Evolutionary conservation across 2,797 vertebrate species (phyloP).

Genomic region (Sphenopsis melanotis): DNA sequence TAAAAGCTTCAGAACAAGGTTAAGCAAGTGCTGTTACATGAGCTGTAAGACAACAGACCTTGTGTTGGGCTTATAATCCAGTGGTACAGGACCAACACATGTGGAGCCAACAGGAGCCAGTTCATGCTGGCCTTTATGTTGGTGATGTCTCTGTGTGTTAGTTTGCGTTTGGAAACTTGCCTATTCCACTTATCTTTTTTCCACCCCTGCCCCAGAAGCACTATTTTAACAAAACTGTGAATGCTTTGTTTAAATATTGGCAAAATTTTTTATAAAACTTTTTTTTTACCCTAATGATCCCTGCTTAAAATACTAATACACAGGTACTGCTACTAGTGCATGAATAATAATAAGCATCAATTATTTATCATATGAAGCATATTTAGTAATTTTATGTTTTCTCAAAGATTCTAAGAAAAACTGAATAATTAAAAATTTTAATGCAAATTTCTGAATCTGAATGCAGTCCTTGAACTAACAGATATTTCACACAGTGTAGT

Average conservation of each 20-base stretch:
- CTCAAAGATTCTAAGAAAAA: not conserved
- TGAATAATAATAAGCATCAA: not conserved
- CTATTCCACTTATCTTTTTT: not conserved
- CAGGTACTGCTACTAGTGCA: not conserved
- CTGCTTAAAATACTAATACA: not conserved
- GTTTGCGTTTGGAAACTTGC: not conserved
- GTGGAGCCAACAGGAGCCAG: not conserved
- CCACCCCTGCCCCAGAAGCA: not conserved
- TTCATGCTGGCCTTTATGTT: not conserved
- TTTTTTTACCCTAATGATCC: not conserved
- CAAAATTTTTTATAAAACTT: rapidly evolving
- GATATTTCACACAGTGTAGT: not conserved
- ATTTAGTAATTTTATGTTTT: not conserved
- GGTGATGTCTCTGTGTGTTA: not conserved
- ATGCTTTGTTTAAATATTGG: not conserved
- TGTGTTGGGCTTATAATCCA: rapidly evolving
- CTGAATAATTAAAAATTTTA: not conserved
- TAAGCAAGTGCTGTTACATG: not conserved
- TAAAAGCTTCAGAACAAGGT: rapidly evolving
- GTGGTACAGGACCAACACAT: not conserved
- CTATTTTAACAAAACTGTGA: not conserved
- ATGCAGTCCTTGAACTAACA: not conserved
- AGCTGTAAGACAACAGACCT: not conserved
- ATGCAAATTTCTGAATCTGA: not conserved
- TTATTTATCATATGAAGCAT: not conserved